phyloP scores from a whole-genome alignment of 2,797 vertebrate species.

The Sebastes miniatus region DNA sequence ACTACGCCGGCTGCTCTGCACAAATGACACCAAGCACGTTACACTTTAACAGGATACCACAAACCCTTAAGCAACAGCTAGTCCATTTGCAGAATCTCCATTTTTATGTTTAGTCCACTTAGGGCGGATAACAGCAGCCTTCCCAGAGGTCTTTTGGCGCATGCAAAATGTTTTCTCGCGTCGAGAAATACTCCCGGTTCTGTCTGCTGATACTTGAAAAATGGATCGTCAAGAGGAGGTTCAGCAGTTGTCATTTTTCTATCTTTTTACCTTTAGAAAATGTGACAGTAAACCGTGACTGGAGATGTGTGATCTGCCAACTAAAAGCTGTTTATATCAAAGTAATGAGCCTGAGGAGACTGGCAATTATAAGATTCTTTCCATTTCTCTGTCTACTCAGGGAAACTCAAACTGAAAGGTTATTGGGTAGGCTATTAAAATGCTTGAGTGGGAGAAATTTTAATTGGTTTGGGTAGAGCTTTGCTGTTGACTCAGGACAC shows the following conservation, averaged over 20 bases:
- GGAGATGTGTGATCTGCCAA: constrained; percentile 66
- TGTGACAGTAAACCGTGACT: constrained; percentile 54
- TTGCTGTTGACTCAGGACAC: constrained; percentile 65
- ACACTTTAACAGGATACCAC: constrained; percentile 56
- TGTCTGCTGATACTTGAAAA: constrained; percentile 39
- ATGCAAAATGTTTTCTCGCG: constrained; percentile 36
- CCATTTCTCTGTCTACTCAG: constrained; percentile 69
- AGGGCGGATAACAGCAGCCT: constrained; percentile 55
- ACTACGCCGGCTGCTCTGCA: constrained; percentile 26
- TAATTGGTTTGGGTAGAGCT: constrained; percentile 73
- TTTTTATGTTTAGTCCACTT: constrained; percentile 66
- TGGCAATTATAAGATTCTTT: constrained; percentile 74
- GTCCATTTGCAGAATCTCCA: constrained; percentile 41
- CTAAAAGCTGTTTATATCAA: constrained; percentile 78
- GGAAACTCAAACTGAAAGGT: constrained; percentile 73
- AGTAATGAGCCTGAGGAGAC: constrained; percentile 78
- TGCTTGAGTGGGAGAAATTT: constrained; percentile 70
- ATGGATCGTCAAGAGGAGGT: constrained; percentile 31
- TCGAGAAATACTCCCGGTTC: constrained; percentile 27
- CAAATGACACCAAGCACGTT: constrained; percentile 53
- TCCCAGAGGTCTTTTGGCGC: constrained; percentile 41
- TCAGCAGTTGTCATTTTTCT: constrained; percentile 55
- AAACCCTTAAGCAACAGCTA: constrained; percentile 58
- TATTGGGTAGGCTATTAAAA: constrained; percentile 73
- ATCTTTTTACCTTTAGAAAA: constrained; percentile 60